These are phyloP conservation scores for Thalassoma bifasciatum DNA, from an alignment of 2,113 vertebrate species.

Conservation along the genomic window DNA sequence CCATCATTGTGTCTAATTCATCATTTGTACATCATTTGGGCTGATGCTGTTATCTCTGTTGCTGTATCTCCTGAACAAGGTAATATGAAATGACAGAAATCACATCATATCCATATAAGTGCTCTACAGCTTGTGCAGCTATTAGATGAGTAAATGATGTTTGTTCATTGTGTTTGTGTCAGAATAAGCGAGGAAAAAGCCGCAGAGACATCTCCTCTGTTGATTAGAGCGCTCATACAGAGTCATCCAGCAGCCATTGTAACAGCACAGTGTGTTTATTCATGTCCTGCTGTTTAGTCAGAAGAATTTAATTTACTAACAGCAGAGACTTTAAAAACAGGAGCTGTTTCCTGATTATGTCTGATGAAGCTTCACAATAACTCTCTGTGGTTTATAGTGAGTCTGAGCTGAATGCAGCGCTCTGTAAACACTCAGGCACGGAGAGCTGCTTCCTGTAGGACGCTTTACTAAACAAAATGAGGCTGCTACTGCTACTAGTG, in stretches of 20 bases:
- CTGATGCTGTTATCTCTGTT: too few species aligned
- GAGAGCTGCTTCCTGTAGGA: conserved; percentile 26
- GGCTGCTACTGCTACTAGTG: not conserved
- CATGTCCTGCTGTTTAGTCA: conserved; percentile 13
- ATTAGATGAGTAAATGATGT: too few species aligned
- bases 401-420: not conserved
- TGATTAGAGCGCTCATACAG: not conserved
- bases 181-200: too few species aligned
- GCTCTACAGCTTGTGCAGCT: too few species aligned
- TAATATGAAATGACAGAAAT: too few species aligned
- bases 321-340: not conserved
- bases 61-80: too few species aligned
- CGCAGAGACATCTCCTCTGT: too few species aligned
- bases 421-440: conserved; percentile 24
- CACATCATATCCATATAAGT: too few species aligned
- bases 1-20: too few species aligned
- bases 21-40: too few species aligned
- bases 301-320: conserved; percentile 29
- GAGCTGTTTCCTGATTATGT: conserved; percentile 21
- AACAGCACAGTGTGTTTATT: conserved; percentile 23
- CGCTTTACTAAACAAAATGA: conserved; percentile 18
- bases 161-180: too few species aligned
- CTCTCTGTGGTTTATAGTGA: conserved; percentile 11
- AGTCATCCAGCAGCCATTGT: not conserved
- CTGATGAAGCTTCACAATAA: conserved; percentile 21